Base-by-base conservation (phyloP, 1,140 invertebrate species). In the Chrysoperla carnea region DNA sequence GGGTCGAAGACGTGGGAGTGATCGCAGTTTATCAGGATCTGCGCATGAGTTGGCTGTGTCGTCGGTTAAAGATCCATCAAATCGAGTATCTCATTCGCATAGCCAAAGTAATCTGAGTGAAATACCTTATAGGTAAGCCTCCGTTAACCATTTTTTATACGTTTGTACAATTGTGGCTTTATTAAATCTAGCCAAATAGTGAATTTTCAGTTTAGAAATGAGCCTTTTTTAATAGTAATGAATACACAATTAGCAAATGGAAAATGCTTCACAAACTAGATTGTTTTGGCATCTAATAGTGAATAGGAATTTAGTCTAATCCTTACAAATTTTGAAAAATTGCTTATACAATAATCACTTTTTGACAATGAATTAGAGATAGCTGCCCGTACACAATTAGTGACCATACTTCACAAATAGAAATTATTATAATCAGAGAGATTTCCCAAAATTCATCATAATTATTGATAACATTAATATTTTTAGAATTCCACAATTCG, bases 31-130 rank as follows among this genome's bases (percentile, higher is more conserved):
- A n/a, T 78, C 79, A 0, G 82, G 81, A 39, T 83, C 80, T 4
- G 81, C 78, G 6, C 81, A 84, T 58, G 82, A 84, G 54, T 63
- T 84, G 45, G 78, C 79, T 9, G 65, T 83, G 31, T 75, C 73
- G 48, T 74, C 76, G 6, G 70, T 76, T 28, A 69, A 74, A 47
- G 66, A 69, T 40, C 17, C 17, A 23, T 63, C 69, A 17, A 55
- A 58, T 28, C 69, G 73, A 44, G 80, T 85, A 42, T 75, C 78
- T 27, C 77, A 81, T 57, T 81, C 78, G 5, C 78, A 81, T 58
- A 83, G 79, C 47, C 84, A 86, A 52, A 81, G 79, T 40, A 85
- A 87, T 60, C 69, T 88, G 44, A 78, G 76, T 56, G 78, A 84
- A 50, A 79, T 80, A 42, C 75, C 78, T 12, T 81, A 78, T 66